Evolutionary conservation across 1,140 invertebrate genomes (phyloP).

Genomic region (Heliconius congener): DNA sequence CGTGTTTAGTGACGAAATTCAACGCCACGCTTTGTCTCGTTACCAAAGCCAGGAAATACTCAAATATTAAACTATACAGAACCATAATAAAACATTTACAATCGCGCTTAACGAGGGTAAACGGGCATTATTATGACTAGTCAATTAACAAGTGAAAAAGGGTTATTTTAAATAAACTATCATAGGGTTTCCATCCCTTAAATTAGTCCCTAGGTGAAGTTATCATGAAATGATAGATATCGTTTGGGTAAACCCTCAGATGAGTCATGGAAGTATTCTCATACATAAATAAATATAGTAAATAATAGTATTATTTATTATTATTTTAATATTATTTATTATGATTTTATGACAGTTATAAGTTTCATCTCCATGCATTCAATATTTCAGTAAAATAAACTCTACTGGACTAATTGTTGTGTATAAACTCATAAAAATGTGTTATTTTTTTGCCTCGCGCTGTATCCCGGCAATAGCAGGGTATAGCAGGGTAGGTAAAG

Average conservation of each 20-base stretch:
- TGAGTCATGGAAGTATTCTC: not conserved
- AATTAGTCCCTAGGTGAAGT: slow-evolving; percentile 31
- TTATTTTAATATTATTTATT: no score
- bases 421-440: no score
- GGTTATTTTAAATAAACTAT: slow-evolving; percentile 33
- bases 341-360: no score
- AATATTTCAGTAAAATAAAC: no score
- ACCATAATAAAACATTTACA: slow-evolving; percentile 7
- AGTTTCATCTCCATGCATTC: no score
- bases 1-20: no score
- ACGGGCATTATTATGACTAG: slow-evolving; percentile 12
- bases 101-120: slow-evolving; percentile 9
- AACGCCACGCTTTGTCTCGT: no score
- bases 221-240: slow-evolving; percentile 32
- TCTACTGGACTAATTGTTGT: no score
- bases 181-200: slow-evolving; percentile 30
- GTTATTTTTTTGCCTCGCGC: no score
- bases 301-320: not conserved
- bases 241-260: slow-evolving; percentile 30
- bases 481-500: no score
- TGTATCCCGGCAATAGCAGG: no score
- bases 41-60: not conserved
- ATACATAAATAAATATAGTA: not conserved
- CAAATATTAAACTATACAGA: not conserved
- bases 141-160: slow-evolving; percentile 35